Conservation (phyloP, 2,888 invertebrate species). For the Apamea crenata region DNA sequence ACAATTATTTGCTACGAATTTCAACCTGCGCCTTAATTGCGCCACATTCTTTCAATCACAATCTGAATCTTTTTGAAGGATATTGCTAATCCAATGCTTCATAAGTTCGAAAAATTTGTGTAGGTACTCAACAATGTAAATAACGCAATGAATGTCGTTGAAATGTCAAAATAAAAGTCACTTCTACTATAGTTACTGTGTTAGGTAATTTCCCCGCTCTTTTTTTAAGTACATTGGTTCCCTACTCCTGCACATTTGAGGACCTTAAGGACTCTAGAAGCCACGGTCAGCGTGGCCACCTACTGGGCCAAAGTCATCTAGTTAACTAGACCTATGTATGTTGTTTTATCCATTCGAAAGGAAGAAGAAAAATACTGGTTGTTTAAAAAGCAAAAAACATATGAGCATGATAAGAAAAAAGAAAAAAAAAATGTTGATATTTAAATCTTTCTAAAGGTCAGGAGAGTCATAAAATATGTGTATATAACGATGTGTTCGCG, state of each 20-base stretch:
- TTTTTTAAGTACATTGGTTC: not conserved
- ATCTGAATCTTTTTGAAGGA: no score
- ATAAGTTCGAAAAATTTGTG: no score
- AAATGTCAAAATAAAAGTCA: no score
- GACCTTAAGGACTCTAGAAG: not conserved
- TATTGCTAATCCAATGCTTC: no score
- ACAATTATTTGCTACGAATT: not conserved
- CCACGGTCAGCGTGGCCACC: not conserved
- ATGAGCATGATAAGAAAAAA: not conserved
- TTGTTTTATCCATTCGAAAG: not conserved
- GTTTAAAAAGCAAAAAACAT: not conserved
- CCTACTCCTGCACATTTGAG: not conserved
- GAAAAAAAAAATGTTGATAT: not conserved
- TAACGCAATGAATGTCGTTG: no score
- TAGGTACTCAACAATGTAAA: no score
- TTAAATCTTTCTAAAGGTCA: constrained; percentile 20
- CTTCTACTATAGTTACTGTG: no score
- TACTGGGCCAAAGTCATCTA: not conserved
- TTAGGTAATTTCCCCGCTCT: no score
- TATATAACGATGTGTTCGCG: not conserved
- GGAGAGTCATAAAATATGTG: not conserved
- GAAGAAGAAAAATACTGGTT: not conserved
- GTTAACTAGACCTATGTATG: not conserved
- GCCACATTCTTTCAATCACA: no score
- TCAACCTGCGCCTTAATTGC: not conserved